A percentile compares a stretch with the other conserved stretches of the same genome.
phyloP scores from a whole-genome alignment of 2,888 invertebrate genomes.

The Prostheceraeus crozeri region DNA sequence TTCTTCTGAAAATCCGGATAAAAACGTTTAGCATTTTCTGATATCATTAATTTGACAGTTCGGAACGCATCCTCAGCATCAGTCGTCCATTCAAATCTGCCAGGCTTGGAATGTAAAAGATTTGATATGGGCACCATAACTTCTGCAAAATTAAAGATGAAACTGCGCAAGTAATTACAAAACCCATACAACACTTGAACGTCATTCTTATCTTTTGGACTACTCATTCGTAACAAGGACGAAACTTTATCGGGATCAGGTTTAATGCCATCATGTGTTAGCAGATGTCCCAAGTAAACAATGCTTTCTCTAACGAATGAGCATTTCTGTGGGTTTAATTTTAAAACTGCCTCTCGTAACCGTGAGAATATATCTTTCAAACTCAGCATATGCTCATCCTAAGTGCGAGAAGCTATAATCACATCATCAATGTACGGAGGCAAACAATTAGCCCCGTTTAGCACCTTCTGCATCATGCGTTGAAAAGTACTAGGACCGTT shows the following conservation, averaged over 20 bases:
- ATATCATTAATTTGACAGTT: too few relatives aligned
- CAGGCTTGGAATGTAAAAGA: background rate
- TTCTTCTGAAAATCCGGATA: constrained; percentile 10
- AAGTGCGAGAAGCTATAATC: background rate
- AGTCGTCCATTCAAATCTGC: background rate
- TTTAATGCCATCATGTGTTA: background rate
- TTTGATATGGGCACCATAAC: constrained; percentile 1
- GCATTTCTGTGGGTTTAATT: background rate
- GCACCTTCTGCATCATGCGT: background rate
- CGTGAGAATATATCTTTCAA: background rate
- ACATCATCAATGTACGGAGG: constrained; percentile 21
- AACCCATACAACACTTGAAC: constrained; percentile 9
- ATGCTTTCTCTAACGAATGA: background rate
- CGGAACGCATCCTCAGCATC: constrained; percentile 3
- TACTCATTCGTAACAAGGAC: background rate
- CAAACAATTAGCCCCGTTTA: background rate
- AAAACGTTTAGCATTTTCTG: constrained; percentile 4
- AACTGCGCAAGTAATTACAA: background rate
- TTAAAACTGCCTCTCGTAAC: background rate
- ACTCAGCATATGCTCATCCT: constrained; percentile 2
- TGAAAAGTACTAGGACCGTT: constrained; percentile 16
- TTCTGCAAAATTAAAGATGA: constrained; percentile 2
- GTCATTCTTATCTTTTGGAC: background rate
- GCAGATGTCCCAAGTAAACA: background rate
- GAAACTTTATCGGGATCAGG: constrained; percentile 15